Percentiles rank a stretch among this genome's conserved stretches.
Evolutionary conservation across 2,797 vertebrate species (phyloP).

Genomic region (Okamejei kenojei): DNA sequence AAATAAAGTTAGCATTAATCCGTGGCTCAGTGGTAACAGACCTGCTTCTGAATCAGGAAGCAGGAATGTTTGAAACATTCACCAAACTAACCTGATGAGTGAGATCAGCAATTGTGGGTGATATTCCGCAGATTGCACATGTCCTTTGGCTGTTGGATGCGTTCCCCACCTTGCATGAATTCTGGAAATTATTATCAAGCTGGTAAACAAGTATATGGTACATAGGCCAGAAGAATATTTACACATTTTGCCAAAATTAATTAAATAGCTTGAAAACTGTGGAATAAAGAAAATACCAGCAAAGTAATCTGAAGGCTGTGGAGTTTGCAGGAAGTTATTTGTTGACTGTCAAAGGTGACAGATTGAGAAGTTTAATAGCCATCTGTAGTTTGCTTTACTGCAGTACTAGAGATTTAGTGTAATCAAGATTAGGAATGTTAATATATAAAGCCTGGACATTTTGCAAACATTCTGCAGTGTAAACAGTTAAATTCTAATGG

Average conservation of each 20-base stretch:
- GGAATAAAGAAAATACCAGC: not conserved
- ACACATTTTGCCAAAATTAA: not conserved
- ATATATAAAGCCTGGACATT: not conserved
- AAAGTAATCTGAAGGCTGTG: not conserved
- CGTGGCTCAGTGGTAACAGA: not conserved
- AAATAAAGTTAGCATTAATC: not conserved
- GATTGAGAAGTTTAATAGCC: not conserved
- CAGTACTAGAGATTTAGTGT: not conserved
- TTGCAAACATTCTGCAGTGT: not conserved
- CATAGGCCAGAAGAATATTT: not conserved
- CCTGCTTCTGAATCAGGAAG: not conserved
- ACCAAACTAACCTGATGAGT: not conserved
- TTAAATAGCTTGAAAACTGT: not conserved
- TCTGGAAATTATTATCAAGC: not conserved
- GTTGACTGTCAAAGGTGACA: not conserved
- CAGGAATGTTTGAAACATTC: not conserved
- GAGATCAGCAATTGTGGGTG: not conserved
- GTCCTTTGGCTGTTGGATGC: not conserved
- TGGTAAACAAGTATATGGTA: not conserved
- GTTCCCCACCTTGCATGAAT: not conserved
- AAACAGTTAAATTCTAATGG: not conserved
- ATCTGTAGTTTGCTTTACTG: not conserved
- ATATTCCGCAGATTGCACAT: not conserved
- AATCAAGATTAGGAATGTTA: not conserved
- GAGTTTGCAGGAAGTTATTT: not conserved